Percentiles rank a stretch among this genome's conserved stretches.
These are phyloP conservation scores for Athalia circularis DNA, from an alignment of 2,888 invertebrate genomes.

Conservation along the genomic window DNA sequence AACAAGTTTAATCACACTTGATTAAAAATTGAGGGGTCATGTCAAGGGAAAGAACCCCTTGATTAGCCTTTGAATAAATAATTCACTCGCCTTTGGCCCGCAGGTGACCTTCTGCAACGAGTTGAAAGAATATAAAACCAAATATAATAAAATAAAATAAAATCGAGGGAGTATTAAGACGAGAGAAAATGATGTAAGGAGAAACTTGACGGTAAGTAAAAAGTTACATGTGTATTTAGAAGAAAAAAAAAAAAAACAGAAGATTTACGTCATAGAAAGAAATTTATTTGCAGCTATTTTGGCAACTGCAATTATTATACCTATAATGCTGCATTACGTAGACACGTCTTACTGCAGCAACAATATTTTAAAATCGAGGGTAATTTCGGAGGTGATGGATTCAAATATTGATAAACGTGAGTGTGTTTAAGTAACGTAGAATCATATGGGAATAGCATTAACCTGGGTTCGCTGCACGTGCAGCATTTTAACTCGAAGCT, in stretches of 20 bases:
- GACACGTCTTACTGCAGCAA: too few species aligned
- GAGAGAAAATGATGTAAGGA: too few species aligned
- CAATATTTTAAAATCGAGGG: too few species aligned
- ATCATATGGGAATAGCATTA: constrained; percentile 23
- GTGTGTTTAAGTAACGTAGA: not conserved
- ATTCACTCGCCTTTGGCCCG: constrained; percentile 12
- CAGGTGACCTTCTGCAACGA: not conserved
- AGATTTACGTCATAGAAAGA: not conserved
- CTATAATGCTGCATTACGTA: too few species aligned
- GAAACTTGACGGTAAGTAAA: not conserved
- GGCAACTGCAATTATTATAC: not conserved
- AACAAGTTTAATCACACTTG: constrained; percentile 35
- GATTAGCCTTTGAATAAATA: constrained; percentile 41
- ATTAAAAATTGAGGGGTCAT: constrained; percentile 23
- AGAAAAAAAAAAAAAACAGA: not conserved
- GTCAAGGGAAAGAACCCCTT: not conserved
- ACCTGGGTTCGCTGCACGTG: constrained; percentile 23
- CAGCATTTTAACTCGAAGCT: not conserved
- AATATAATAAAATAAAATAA: not conserved
- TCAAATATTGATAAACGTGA: not conserved
- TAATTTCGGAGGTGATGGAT: too few species aligned
- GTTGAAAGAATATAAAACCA: not conserved
- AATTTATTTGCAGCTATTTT: not conserved
- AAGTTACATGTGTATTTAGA: not conserved
- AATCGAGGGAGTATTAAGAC: too few species aligned